A percentile compares a stretch with the other conserved stretches of the same genome.
phyloP scores from a whole-genome alignment of 2,797 vertebrate species.

The Gorsachius magnificus region DNA sequence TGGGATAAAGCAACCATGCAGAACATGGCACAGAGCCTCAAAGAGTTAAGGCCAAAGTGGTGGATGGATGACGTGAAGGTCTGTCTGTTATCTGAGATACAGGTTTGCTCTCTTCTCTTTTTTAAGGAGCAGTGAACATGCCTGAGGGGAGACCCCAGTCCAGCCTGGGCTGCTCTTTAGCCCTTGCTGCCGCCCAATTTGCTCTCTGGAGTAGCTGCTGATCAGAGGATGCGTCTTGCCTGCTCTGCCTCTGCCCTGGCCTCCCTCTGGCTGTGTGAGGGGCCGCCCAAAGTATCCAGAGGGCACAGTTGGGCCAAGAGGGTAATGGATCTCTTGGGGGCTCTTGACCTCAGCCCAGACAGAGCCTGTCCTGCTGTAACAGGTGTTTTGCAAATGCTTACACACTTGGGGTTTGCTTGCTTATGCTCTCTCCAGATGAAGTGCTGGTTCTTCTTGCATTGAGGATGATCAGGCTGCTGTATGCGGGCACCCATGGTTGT shows the following conservation, averaged over 20 bases:
- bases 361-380: not conserved
- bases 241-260: not conserved
- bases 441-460: not conserved
- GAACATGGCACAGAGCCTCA: not conserved
- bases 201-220: not conserved
- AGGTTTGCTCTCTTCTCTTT: not conserved
- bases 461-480: not conserved
- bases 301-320: not conserved
- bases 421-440: not conserved
- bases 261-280: not conserved
- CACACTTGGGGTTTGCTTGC: not conserved
- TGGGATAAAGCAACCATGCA: not conserved
- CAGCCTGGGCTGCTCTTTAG: not conserved
- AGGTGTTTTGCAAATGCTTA: not conserved
- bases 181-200: not conserved
- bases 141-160: not conserved
- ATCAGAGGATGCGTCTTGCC: not conserved
- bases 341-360: not conserved
- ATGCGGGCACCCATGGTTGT: not conserved
- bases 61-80: not conserved
- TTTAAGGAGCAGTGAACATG: not conserved
- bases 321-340: not conserved
- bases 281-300: not conserved
- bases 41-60: not conserved
- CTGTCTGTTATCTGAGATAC: not conserved